Percentiles rank a stretch among this genome's conserved stretches.
Evolutionary conservation across 1,140 invertebrate genomes (phyloP).

Genomic region (Neomicropteryx cornuta): DNA sequence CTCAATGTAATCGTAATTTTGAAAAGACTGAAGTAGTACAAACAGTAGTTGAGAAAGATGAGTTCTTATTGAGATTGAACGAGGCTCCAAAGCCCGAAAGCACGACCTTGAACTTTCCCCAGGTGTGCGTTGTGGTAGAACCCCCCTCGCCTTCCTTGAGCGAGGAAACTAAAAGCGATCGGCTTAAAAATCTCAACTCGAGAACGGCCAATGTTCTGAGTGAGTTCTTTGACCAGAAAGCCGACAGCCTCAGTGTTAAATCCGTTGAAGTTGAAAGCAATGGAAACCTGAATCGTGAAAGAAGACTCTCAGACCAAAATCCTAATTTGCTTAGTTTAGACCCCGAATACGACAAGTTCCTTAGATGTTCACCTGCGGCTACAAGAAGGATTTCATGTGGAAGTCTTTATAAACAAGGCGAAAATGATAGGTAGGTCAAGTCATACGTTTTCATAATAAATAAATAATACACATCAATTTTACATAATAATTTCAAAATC

Average conservation of each 20-base stretch:
- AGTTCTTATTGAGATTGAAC: neutral
- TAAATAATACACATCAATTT: conserved; percentile 7
- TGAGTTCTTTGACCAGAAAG: conserved; percentile 31
- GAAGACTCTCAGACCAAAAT: conserved; percentile 40
- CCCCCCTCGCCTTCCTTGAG: conserved; percentile 52
- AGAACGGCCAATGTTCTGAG: conserved; percentile 34
- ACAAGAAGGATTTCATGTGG: conserved; percentile 67
- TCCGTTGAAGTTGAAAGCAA: conserved; percentile 25
- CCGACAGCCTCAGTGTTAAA: conserved; percentile 29
- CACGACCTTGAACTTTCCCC: conserved; percentile 34
- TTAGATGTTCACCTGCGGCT: conserved; percentile 58
- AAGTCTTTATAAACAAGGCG: conserved; percentile 57
- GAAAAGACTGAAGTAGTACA: conserved; percentile 10
- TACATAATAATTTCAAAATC: conserved; percentile 8
- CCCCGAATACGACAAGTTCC: conserved; percentile 44
- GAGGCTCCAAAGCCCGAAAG: conserved; percentile 1
- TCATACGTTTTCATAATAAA: conserved; percentile 14
- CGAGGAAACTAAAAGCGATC: conserved; percentile 31
- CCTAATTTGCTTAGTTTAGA: conserved; percentile 47
- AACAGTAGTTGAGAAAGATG: conserved; percentile 10
- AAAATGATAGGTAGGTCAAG: conserved; percentile 43
- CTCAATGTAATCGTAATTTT: no score
- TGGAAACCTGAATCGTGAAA: conserved; percentile 27
- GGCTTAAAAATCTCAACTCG: conserved; percentile 23
- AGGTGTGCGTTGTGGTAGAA: conserved; percentile 57